Conservation (phyloP, 2,797 vertebrate genomes). For the Parauchenoglanis punctatus region DNA sequence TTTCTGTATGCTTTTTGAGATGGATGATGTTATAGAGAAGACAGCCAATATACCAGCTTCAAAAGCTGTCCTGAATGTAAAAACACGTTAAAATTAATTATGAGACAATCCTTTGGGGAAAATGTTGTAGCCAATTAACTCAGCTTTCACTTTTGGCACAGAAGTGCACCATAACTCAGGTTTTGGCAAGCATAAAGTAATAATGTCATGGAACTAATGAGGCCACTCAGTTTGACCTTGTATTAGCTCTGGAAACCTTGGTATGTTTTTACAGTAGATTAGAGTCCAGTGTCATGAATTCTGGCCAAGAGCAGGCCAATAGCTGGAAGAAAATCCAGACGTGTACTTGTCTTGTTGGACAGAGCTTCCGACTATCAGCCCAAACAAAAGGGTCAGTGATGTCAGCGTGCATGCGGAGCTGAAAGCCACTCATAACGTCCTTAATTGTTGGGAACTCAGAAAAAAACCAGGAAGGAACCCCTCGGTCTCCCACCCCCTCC, state of each 20-base stretch:
- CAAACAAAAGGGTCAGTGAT: conserved; percentile 73
- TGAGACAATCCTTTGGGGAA: background rate
- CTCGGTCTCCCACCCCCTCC: conserved; percentile 57
- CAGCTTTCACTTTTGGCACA: conserved; percentile 24
- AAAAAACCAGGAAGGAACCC: conserved; percentile 82
- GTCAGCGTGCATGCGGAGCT: conserved; percentile 70
- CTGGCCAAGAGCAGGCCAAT: background rate
- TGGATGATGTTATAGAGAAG: background rate
- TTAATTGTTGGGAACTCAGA: conserved; percentile 72
- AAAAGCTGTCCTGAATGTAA: background rate
- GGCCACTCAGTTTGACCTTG: conserved; percentile 14
- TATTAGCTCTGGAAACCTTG: background rate
- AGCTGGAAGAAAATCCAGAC: conserved; percentile 33
- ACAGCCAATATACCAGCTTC: conserved; percentile 18
- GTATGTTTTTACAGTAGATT: conserved; percentile 27
- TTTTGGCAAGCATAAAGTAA: conserved; percentile 30
- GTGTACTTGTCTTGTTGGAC: conserved; percentile 59
- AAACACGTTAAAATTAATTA: conserved; percentile 13
- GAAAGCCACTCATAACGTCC: conserved; percentile 64
- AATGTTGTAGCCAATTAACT: conserved; percentile 16
- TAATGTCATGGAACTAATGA: conserved; percentile 45
- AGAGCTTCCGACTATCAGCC: conserved; percentile 61
- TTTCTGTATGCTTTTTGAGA: background rate
- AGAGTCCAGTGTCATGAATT: conserved; percentile 31
- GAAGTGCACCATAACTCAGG: conserved; percentile 21